These are phyloP conservation scores for Caenorhabditis parvicauda DNA, from an alignment of 2,888 invertebrate genomes.

Conservation along the genomic window DNA sequence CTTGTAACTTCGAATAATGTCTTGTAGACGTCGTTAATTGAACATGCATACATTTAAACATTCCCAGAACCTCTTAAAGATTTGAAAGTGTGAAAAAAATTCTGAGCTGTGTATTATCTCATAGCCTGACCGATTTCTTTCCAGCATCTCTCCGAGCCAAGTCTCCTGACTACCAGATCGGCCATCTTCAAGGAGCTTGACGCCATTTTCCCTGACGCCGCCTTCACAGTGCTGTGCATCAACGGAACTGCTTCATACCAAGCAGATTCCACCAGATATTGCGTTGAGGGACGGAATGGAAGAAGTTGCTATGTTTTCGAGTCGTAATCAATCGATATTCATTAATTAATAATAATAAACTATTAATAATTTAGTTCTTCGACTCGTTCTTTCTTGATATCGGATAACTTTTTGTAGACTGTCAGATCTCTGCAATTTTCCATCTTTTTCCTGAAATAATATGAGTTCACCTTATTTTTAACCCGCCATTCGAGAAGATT, in stretches of 20 bases:
- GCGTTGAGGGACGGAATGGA: slow-evolving; percentile 12
- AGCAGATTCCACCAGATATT: slow-evolving; percentile 21
- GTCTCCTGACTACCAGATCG: slow-evolving; percentile 8
- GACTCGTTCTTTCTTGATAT: no score
- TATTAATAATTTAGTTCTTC: neutral
- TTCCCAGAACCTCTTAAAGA: no score
- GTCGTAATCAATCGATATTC: slow-evolving; percentile 7
- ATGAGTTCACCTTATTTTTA: no score
- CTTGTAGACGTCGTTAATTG: no score
- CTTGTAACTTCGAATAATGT: no score
- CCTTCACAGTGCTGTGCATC: slow-evolving; percentile 30
- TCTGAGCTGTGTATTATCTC: no score
- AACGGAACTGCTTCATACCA: slow-evolving; percentile 32
- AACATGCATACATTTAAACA: no score
- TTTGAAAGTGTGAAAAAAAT: no score
- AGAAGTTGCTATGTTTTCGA: slow-evolving; percentile 20
- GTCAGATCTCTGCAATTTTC: no score
- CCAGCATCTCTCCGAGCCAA: slow-evolving; percentile 10
- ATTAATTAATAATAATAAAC: neutral
- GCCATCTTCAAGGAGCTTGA: slow-evolving; percentile 32
- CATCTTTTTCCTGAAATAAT: no score
- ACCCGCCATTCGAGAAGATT: no score
- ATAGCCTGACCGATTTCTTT: neutral
- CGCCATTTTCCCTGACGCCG: slow-evolving; percentile 26
- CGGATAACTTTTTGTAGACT: no score